Evolutionary conservation across 2,888 invertebrate species (phyloP).

Genomic region (Sesia bembeciformis): DNA sequence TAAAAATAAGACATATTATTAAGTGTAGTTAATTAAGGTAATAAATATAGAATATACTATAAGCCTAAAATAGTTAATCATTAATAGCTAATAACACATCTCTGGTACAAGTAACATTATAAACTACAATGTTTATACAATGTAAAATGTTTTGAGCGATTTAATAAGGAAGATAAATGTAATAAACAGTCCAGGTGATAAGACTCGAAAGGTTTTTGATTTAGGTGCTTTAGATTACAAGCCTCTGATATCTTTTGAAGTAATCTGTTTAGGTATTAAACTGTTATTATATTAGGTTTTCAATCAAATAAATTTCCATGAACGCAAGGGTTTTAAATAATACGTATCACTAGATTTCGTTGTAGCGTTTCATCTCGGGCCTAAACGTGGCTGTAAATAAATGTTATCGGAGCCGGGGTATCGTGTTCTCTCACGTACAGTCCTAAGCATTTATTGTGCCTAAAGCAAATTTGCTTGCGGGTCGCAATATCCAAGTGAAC

Average conservation of each 20-base stretch:
- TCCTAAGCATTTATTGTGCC: slow-evolving; percentile 64
- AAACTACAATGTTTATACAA: too few species aligned
- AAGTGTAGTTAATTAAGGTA: too few species aligned
- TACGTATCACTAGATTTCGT: neutral
- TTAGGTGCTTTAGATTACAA: neutral
- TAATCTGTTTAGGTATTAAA: neutral
- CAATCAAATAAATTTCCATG: neutral
- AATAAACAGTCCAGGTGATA: too few species aligned
- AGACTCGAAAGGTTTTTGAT: too few species aligned
- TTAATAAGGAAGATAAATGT: too few species aligned
- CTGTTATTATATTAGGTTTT: neutral
- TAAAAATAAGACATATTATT: too few species aligned
- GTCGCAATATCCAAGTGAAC: slow-evolving; percentile 64
- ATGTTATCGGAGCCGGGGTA: slow-evolving; percentile 36
- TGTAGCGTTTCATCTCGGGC: slow-evolving; percentile 10
- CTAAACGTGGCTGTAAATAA: slow-evolving; percentile 30
- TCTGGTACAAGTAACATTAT: too few species aligned
- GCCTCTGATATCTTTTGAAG: neutral
- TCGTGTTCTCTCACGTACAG: slow-evolving; percentile 43
- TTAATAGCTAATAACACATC: too few species aligned
- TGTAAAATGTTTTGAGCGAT: too few species aligned
- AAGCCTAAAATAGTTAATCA: too few species aligned
- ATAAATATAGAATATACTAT: too few species aligned
- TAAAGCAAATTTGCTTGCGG: slow-evolving; percentile 68
- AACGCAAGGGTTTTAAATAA: neutral